These are phyloP conservation scores for Stramonita haemastoma DNA, from an alignment of 2,888 invertebrate species.

Conservation along the genomic window DNA sequence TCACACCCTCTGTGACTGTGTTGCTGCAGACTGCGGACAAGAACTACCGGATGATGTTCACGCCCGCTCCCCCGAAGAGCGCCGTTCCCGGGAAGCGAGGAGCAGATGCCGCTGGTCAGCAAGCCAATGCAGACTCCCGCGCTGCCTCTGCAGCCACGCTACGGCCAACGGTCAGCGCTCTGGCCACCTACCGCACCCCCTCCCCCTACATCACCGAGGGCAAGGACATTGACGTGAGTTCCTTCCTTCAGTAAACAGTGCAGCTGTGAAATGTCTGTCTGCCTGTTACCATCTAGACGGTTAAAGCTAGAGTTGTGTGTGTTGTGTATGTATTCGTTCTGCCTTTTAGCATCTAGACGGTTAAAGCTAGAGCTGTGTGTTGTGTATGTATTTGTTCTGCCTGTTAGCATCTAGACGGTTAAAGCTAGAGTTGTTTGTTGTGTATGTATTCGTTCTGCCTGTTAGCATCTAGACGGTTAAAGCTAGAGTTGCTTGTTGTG, in stretches of 20 bases:
- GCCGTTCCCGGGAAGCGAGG: slow-evolving; percentile 33
- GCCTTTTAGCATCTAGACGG: too few species aligned
- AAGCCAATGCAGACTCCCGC: not conserved
- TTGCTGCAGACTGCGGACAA: slow-evolving; percentile 32
- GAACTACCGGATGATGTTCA: slow-evolving; percentile 47
- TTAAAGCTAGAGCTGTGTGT: too few species aligned
- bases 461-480: too few species aligned
- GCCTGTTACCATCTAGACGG: too few species aligned
- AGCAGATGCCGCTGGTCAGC: not conserved
- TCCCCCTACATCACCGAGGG: slow-evolving; percentile 39
- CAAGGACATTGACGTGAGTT: slow-evolving; percentile 32
- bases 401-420: too few species aligned
- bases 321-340: not conserved
- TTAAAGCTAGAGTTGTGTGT: too few species aligned
- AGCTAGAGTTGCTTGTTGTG: not conserved
- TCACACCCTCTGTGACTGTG: too few species aligned
- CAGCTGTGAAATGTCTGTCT: not conserved
- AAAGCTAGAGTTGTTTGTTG: too few species aligned
- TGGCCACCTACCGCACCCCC: slow-evolving; percentile 43
- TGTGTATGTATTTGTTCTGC: too few species aligned
- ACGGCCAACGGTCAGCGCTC: slow-evolving; percentile 38
- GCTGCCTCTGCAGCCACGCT: slow-evolving; percentile 27
- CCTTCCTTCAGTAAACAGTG: not conserved
- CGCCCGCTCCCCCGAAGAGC: slow-evolving; percentile 43
- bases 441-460: too few species aligned